These are phyloP conservation scores for Athalia cordata DNA, from an alignment of 2,888 invertebrate genomes.

Conservation along the genomic window DNA sequence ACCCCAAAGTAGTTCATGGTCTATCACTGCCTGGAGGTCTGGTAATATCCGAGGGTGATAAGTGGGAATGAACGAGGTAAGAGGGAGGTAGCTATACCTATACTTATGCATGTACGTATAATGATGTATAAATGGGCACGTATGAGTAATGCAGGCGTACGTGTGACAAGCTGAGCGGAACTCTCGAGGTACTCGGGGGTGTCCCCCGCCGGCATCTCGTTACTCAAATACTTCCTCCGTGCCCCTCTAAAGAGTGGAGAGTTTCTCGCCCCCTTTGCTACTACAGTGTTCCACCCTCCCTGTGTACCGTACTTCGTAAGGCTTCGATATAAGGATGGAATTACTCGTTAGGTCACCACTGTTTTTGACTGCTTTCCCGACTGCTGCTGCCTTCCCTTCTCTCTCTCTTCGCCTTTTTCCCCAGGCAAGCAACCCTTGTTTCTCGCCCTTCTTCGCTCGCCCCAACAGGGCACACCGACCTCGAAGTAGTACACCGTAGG, in stretches of 20 bases:
- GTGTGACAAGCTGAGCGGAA: constrained; percentile 45
- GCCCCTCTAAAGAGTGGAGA: constrained; percentile 4
- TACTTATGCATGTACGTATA: background rate
- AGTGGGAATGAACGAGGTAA: constrained; percentile 42
- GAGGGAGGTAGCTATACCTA: background rate
- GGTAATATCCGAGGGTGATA: constrained; percentile 50
- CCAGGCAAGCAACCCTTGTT: too few relatives aligned
- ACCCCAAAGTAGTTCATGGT: constrained; percentile 25
- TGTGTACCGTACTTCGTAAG: constrained; percentile 50
- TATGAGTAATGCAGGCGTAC: background rate
- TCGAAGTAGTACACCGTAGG: too few relatives aligned
- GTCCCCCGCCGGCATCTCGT: constrained; percentile 32
- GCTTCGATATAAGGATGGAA: constrained; percentile 64
- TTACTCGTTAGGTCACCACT: constrained; percentile 62
- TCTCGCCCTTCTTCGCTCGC: too few relatives aligned
- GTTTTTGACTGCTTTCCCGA: constrained; percentile 57
- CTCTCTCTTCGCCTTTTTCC: background rate
- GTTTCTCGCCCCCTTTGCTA: constrained; percentile 29
- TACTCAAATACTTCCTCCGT: constrained; percentile 51
- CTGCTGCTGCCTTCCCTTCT: background rate
- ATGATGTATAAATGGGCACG: background rate
- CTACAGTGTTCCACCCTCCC: constrained; percentile 56
- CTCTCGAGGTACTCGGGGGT: constrained; percentile 60
- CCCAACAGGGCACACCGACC: too few relatives aligned
- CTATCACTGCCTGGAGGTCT: constrained; percentile 28